Base-by-base conservation (phyloP, 2,888 invertebrate genomes). In the Apocheima hispidaria region DNA sequence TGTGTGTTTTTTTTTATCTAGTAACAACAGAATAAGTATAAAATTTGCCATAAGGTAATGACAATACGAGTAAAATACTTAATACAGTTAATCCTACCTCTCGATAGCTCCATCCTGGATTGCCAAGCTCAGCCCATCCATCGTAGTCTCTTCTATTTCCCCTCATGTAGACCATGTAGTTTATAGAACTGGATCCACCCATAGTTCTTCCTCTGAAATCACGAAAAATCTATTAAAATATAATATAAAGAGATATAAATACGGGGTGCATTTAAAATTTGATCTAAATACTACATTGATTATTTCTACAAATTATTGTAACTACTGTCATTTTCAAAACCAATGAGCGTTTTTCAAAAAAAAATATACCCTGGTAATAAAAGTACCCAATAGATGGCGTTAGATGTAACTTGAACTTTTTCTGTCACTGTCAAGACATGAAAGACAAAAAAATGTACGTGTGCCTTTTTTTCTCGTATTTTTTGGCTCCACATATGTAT, bases 161-260 rank as follows among this genome's bases (percentile, higher is more conserved):
- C 74, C 95, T 82, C 62, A 94, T 93, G 79, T 95, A 95, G n/a
- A 94, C 94, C 94, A 96, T 93, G 79, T 94, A 94, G 83, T 96
- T 96, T 16, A 95, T 90, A 21, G 94, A 90, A 69, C 95, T 95
- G 0, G 94, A 94, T 0, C 96, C 96, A 6, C 96, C 96, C 92
- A 96, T 94, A 0, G 95, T 94, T 79, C 93, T 94, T 1, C 94
- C 94, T 69, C 94, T 91, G 86, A 23, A 86, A 86, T n/a, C 4
- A 48, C 35, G 55, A 4, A 4, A 40, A 21, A 21, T 20, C 4
- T 12, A 30, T 46, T 16, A 30, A 0, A 2, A 18, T 14, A 23
- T n/a, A 44, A 44, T 23, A 16, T 26, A 0, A 30, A 26, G 14
- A 1, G 12, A 20, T 46, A n/a, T 30, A 46, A 46, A 12, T 6